These are phyloP conservation scores for Hypotaenidia okinawae DNA, from an alignment of 2,797 vertebrate species.

Conservation along the genomic window DNA sequence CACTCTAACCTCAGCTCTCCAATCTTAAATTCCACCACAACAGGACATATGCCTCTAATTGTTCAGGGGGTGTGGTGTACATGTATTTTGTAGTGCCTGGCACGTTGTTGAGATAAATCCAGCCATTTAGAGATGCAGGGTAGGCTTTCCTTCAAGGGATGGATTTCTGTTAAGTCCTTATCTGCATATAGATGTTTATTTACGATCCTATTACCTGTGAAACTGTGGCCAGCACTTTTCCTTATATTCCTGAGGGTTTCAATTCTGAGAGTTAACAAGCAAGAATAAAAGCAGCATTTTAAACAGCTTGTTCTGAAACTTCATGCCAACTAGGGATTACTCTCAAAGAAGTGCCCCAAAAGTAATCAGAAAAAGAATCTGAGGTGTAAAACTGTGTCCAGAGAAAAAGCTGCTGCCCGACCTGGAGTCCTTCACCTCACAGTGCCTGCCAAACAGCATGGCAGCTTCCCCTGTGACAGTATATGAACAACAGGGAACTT, in stretches of 20 bases:
- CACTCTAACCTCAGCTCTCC: not conserved
- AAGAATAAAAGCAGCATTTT: slow-evolving; percentile 29
- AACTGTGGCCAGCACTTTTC: slow-evolving; percentile 28
- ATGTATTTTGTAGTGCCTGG: not conserved
- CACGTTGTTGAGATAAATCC: slow-evolving; percentile 8
- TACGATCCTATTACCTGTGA: slow-evolving; percentile 47
- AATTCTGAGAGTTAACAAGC: slow-evolving; percentile 35
- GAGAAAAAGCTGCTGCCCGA: not conserved
- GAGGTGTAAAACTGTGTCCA: not conserved
- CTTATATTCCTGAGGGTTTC: slow-evolving; percentile 53
- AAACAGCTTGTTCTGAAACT: not conserved
- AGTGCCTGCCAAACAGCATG: not conserved
- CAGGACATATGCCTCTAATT: not conserved
- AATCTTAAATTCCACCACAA: not conserved
- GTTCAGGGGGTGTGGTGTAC: not conserved
- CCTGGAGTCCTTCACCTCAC: not conserved
- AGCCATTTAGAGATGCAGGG: slow-evolving; percentile 37
- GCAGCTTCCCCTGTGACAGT: not conserved
- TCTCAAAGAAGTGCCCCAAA: not conserved
- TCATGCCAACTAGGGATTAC: not conserved
- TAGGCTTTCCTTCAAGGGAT: not conserved
- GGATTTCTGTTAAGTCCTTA: slow-evolving; percentile 41
- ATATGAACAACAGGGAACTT: slow-evolving; percentile 1
- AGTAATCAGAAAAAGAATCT: not conserved
- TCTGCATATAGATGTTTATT: slow-evolving; percentile 62